Percentiles rank a stretch among this genome's conserved stretches.
Conservation (phyloP, 2,113 vertebrate genomes). For the Poeciliopsis retropinna region DNA sequence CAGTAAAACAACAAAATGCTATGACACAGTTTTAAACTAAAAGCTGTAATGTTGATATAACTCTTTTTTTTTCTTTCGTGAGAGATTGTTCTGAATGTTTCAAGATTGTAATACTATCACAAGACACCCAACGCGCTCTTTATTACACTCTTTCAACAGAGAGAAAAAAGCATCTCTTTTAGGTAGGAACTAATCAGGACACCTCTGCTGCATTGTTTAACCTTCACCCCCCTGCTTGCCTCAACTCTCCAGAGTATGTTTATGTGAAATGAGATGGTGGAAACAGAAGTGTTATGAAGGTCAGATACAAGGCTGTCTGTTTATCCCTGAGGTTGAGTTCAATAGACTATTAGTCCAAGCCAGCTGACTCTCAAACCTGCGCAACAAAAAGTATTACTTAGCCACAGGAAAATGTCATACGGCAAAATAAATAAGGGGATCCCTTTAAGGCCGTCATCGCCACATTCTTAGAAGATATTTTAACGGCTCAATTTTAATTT, state of each 20-base stretch:
- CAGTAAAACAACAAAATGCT: neutral
- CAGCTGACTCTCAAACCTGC: constrained; percentile 52
- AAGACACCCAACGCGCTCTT: too few relatives aligned
- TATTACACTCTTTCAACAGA: too few relatives aligned
- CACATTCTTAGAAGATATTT: neutral
- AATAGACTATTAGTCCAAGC: constrained; percentile 48
- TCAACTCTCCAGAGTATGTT: constrained; percentile 11
- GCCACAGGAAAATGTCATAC: neutral
- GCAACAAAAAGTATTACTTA: neutral
- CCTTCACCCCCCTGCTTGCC: constrained; percentile 14
- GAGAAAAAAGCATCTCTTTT: neutral
- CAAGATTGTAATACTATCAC: neutral
- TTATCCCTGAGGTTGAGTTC: constrained; percentile 39
- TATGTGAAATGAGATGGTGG: neutral
- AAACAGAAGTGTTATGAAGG: constrained; percentile 37
- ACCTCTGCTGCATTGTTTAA: neutral
- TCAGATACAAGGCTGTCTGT: constrained; percentile 22
- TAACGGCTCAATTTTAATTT: too few relatives aligned
- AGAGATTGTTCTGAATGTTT: too few relatives aligned
- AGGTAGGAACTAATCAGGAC: neutral
- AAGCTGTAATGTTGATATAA: too few relatives aligned
- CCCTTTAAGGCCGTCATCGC: neutral
- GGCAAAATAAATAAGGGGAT: neutral
- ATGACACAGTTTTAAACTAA: too few relatives aligned
- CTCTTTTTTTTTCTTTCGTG: too few relatives aligned